Conservation (phyloP, 2,797 vertebrate genomes). For the Neostethus bicornis region DNA sequence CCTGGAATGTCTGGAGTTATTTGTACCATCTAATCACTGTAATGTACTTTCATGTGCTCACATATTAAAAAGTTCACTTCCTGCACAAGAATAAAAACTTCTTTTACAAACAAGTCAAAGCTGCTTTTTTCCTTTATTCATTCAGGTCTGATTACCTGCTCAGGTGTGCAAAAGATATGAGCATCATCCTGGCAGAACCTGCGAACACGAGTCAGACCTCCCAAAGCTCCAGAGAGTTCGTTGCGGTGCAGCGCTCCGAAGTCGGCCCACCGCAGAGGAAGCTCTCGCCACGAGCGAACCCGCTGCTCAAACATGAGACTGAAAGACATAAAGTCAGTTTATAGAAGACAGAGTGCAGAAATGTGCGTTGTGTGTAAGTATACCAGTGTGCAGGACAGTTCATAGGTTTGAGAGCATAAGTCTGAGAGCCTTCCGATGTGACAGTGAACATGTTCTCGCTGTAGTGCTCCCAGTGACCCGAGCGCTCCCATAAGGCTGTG, state of each 20-base stretch:
- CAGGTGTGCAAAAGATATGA: constrained; percentile 90
- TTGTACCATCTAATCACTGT: constrained; percentile 52
- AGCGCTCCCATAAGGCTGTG: constrained; percentile 88
- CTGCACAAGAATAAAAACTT: background rate
- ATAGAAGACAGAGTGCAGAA: background rate
- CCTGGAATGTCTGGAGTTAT: constrained; percentile 67
- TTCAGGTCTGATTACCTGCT: constrained; percentile 81
- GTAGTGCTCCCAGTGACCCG: constrained; percentile 96
- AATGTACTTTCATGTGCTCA: constrained; percentile 38
- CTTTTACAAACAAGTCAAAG: background rate
- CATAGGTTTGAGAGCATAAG: constrained; percentile 93
- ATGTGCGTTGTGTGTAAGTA: constrained; percentile 20
- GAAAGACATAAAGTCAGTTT: constrained; percentile 15
- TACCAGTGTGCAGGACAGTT: constrained; percentile 96
- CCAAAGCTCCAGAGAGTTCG: constrained; percentile 86
- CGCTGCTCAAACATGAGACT: constrained; percentile 94
- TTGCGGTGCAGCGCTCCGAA: constrained; percentile 93
- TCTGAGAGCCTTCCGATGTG: constrained; percentile 71
- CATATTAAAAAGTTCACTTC: constrained; percentile 10
- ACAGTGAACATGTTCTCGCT: constrained; percentile 90
- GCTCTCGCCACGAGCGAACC: constrained; percentile 91
- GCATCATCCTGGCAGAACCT: constrained; percentile 94
- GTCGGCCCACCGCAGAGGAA: constrained; percentile 91
- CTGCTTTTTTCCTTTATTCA: background rate
- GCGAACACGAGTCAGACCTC: constrained; percentile 88